Percentiles rank a stretch among this genome's conserved stretches.
These are phyloP conservation scores for Astyanax mexicanus DNA, from an alignment of 2,797 vertebrate genomes.

Conservation along the genomic window DNA sequence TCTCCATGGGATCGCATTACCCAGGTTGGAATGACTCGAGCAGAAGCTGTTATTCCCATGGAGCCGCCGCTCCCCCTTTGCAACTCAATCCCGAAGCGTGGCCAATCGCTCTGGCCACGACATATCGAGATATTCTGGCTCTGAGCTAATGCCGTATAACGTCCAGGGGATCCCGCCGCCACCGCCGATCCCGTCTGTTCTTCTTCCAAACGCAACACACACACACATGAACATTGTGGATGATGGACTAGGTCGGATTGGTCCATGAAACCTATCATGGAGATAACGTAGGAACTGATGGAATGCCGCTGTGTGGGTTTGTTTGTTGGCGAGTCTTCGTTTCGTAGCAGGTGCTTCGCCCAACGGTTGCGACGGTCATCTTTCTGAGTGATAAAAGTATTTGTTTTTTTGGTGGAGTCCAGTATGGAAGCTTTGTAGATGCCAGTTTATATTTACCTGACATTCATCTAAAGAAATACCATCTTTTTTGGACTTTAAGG, in stretches of 20 bases:
- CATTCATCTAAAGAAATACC: no score
- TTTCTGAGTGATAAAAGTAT: background rate
- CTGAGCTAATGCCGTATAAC: constrained; percentile 58
- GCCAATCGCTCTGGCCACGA: constrained; percentile 77
- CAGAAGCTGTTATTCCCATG: constrained; percentile 81
- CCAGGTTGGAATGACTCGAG: constrained; percentile 83
- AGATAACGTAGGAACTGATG: constrained; percentile 17
- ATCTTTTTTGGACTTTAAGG: no score
- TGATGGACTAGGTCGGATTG: constrained; percentile 19
- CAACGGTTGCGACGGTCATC: background rate
- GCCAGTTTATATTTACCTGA: no score
- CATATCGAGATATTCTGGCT: constrained; percentile 78
- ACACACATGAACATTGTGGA: constrained; percentile 26
- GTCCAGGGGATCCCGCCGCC: constrained; percentile 41
- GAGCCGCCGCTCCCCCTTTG: constrained; percentile 73
- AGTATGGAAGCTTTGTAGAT: no score
- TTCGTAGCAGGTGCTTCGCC: background rate
- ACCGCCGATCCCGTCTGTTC: constrained; percentile 35
- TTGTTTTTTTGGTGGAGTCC: no score
- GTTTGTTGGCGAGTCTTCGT: background rate
- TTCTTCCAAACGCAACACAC: constrained; percentile 33
- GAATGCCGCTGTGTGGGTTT: constrained; percentile 4
- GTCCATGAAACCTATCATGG: constrained; percentile 32
- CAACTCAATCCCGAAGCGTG: constrained; percentile 82
- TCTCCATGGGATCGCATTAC: constrained; percentile 77